Base-by-base conservation (phyloP, 2,797 vertebrate genomes). In the Epinephelus awoara region DNA sequence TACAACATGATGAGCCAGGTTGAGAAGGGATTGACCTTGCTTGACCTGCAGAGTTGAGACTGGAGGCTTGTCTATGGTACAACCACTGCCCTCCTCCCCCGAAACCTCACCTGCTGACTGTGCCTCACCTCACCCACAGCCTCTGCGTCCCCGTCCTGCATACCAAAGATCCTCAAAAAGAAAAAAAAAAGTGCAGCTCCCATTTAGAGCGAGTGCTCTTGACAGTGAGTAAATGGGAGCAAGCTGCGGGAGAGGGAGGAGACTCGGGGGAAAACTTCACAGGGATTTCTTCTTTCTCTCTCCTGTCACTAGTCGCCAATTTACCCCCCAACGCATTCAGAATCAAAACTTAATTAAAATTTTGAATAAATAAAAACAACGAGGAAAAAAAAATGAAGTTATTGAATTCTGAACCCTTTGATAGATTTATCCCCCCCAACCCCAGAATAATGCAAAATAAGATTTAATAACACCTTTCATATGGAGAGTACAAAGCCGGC, bases 391-490 rank as follows among this genome's bases (percentile, higher is more conserved):
- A 85, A 83, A 54, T 18, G 19, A 93, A 94, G 88, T 94, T 94
- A 95, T 94, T 95, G 93, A 95, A 95, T 94, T 91, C 72, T 88
- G 91, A 92, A 93, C 88, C 91, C 94, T 96, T 96, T 96, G 95
- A 95, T 95, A 94, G 94, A 95, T 95, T 93, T 94, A 95, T 94
- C 93, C 94, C 93, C 91, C 91, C 85, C 82, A 90, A 90, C 90
- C 94, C 90, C 90, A 89, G 91, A 95, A 96, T 94, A 95, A 96
- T 94, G 91, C 92, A 94, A 93, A 95, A 94, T 94, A 95, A 95
- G 94, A 95, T 95, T 95, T 94, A 95, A 95, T 96, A 96, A 94
- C 93, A 94, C 91, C 94, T 95, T 95, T 95, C 94, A 94, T 94
- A 93, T 88, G 86, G 80, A 75, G 78, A 95, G 92, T 95, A 96